These are phyloP conservation scores for Zeugodacus cucurbitae DNA, from an alignment of 1,140 invertebrate genomes.

Conservation along the genomic window DNA sequence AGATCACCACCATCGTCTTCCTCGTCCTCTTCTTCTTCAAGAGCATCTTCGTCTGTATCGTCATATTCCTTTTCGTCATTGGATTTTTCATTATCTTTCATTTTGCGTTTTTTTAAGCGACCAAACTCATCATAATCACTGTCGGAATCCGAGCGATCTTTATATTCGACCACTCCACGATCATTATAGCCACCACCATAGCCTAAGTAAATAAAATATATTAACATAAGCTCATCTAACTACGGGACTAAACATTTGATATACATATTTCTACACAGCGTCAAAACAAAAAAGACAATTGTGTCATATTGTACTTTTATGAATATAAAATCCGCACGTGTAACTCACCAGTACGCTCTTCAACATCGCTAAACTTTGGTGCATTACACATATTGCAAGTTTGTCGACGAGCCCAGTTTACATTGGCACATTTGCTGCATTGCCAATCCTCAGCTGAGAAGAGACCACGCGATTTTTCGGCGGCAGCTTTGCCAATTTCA, in stretches of 20 bases:
- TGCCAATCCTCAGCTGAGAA: constrained; percentile 99
- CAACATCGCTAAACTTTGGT: constrained; percentile 93
- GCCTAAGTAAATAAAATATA: constrained; percentile 63
- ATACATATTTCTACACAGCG: too few species aligned
- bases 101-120: constrained; percentile 80
- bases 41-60: constrained; percentile 54
- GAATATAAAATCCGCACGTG: too few species aligned
- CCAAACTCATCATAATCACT: constrained; percentile 98
- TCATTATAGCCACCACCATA: constrained; percentile 94
- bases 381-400: constrained; percentile 99
- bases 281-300: too few species aligned
- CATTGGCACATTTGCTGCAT: constrained; percentile 99
- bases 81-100: constrained; percentile 63
- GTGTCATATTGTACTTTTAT: too few species aligned
- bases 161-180: constrained; percentile 92
- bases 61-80: constrained; percentile 60
- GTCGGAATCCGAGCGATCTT: constrained; percentile 84
- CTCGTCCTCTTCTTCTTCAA: constrained; percentile 70
- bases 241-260: too few species aligned
- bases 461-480: constrained; percentile 97
- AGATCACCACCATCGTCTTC: constrained; percentile 81
- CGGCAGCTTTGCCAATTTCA: constrained; percentile 97
- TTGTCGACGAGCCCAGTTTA: constrained; percentile 97
- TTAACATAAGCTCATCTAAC: too few species aligned
- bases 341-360: constrained; percentile 73